phyloP scores from a whole-genome alignment of 2,888 invertebrate species.

The Pseudanteris insignis region DNA sequence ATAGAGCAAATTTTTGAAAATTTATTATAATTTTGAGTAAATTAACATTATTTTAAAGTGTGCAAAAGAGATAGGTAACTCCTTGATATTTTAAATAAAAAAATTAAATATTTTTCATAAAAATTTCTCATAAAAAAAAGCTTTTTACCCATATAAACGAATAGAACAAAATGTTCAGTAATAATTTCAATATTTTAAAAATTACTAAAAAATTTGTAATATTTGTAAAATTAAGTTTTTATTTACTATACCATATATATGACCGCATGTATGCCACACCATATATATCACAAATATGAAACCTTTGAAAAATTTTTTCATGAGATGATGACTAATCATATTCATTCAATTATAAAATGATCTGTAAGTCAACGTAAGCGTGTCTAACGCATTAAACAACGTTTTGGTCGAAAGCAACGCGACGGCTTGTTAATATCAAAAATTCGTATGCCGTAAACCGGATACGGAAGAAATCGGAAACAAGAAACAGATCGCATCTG shows the following conservation, averaged over 20 bases:
- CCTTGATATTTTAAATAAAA: no score
- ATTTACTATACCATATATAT: slow-evolving; percentile 12
- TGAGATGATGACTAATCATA: slow-evolving; percentile 21
- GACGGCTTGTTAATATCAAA: not conserved
- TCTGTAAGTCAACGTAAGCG: not conserved
- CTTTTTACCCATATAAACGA: not conserved
- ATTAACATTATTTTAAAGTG: no score
- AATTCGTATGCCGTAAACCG: not conserved
- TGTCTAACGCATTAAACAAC: not conserved
- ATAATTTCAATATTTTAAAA: slow-evolving; percentile 1
- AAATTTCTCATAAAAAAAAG: no score
- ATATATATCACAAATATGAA: slow-evolving; percentile 10
- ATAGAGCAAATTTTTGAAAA: no score
- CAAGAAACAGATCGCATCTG: slow-evolving; percentile 24
- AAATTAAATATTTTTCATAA: no score
- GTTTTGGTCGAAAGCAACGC: no score
- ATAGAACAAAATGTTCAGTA: no score
- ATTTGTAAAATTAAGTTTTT: not conserved
- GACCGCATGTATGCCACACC: no score
- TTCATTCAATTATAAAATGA: slow-evolving; percentile 23
- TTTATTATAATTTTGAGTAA: no score
- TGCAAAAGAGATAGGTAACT: no score
- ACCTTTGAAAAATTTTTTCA: not conserved
- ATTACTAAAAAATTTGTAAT: slow-evolving; percentile 1
- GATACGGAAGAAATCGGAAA: slow-evolving; percentile 1